These are phyloP conservation scores for Notarius quadriscutis DNA, from an alignment of 2,113 vertebrate species.

Conservation along the genomic window DNA sequence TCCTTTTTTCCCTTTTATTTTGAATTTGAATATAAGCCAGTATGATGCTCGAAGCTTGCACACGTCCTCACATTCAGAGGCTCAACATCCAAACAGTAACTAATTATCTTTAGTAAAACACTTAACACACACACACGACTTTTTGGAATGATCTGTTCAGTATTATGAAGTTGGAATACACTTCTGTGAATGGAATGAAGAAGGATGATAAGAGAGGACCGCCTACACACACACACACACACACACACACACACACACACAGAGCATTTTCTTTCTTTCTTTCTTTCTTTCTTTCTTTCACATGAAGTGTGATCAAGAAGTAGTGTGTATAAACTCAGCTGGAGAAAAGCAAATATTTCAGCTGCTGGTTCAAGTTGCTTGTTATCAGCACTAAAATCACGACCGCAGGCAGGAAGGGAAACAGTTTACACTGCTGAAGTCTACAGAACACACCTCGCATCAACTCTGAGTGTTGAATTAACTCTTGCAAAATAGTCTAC, in stretches of 20 bases:
- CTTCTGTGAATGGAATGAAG: not conserved
- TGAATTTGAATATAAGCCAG: not conserved
- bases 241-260: not conserved
- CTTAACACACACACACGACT: not conserved
- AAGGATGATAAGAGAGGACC: not conserved
- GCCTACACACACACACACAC: not conserved
- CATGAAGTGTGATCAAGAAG: not conserved
- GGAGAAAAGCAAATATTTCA: not conserved
- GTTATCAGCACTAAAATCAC: slow-evolving; percentile 14
- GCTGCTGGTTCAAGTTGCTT: not conserved
- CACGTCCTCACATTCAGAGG: not conserved
- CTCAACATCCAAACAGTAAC: not conserved
- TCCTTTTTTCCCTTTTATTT: not conserved
- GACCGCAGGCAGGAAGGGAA: not conserved
- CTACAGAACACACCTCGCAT: not conserved
- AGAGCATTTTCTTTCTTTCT: not conserved
- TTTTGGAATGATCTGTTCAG: not conserved
- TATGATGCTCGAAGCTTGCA: not conserved
- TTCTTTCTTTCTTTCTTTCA: not conserved
- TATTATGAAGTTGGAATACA: not conserved
- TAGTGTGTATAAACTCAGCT: not conserved
- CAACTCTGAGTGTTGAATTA: not conserved
- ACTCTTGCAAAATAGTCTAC: not conserved
- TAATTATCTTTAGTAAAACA: not conserved
- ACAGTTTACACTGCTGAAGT: not conserved